Evolutionary conservation across 2,888 invertebrate species (phyloP).

Genomic region (Noctua janthina): DNA sequence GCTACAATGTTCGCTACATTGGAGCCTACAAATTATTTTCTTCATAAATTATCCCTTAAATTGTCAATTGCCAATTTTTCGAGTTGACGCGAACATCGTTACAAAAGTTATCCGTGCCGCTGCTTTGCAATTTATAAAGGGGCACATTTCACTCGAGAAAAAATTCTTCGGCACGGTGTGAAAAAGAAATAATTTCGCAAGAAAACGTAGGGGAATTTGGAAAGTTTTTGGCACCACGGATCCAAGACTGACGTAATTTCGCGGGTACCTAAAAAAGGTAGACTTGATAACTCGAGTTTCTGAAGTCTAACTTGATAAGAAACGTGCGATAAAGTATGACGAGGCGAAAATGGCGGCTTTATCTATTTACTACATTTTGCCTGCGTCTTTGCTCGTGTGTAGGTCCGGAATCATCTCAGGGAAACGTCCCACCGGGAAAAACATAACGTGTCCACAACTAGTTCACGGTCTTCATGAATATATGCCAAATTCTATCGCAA

Average conservation of each 20-base stretch:
- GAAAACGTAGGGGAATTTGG: conserved; percentile 68
- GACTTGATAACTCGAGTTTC: conserved; percentile 68
- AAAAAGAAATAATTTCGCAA: conserved; percentile 72
- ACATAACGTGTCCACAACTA: no score
- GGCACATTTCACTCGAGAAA: conserved; percentile 66
- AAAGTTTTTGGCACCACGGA: conserved; percentile 68
- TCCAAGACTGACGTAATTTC: conserved; percentile 66
- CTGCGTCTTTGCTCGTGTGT: not conserved
- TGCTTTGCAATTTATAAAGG: conserved; percentile 74
- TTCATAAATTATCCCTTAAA: conserved; percentile 66
- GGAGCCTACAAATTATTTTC: conserved; percentile 58
- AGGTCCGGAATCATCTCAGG: not conserved
- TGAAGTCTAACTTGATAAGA: conserved; percentile 56
- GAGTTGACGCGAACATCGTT: conserved; percentile 71
- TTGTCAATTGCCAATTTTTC: conserved; percentile 77
- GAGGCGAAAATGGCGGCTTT: conserved; percentile 14
- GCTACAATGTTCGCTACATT: conserved; percentile 33
- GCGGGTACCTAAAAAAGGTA: conserved; percentile 45
- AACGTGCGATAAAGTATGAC: conserved; percentile 34
- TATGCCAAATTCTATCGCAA: not conserved
- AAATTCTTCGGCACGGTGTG: conserved; percentile 52
- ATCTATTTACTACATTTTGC: not conserved
- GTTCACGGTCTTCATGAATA: not conserved
- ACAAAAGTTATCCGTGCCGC: conserved; percentile 74
- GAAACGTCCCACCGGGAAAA: not conserved